Conservation (phyloP, 2,888 invertebrate genomes). For the Ophion costatus region DNA sequence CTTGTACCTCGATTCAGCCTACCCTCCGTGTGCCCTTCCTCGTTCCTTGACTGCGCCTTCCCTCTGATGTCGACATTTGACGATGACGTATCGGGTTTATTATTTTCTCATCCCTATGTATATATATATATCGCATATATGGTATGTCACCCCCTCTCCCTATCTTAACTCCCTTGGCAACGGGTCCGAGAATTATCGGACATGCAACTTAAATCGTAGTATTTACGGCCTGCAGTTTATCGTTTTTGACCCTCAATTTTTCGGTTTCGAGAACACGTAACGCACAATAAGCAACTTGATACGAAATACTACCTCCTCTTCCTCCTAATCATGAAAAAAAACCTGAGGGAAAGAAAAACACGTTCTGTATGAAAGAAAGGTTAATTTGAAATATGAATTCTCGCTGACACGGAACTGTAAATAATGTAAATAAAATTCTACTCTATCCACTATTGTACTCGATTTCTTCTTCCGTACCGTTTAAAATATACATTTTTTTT, state of each 20-base stretch:
- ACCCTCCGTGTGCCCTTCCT: neutral
- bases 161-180: neutral
- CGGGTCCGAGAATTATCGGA: slow-evolving; percentile 1
- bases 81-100: slow-evolving; percentile 45
- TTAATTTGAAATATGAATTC: slow-evolving; percentile 18
- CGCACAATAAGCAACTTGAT: slow-evolving; percentile 47
- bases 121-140: neutral
- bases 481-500: slow-evolving; percentile 35
- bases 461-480: slow-evolving; percentile 55
- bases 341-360: slow-evolving; percentile 5
- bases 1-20: neutral
- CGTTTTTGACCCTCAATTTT: neutral
- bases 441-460: slow-evolving; percentile 62
- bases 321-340: slow-evolving; percentile 24
- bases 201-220: slow-evolving; percentile 39
- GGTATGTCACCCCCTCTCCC: neutral
- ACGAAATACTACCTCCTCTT: slow-evolving; percentile 50
- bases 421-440: slow-evolving; percentile 77
- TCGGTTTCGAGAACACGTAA: slow-evolving; percentile 8
- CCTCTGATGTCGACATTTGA: slow-evolving; percentile 39
- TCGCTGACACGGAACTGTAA: slow-evolving; percentile 68
- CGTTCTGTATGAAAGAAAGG: neutral
- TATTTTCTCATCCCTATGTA: neutral
- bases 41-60: neutral
- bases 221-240: slow-evolving; percentile 15